A percentile compares a stretch with the other conserved stretches of the same genome.
phyloP scores from a whole-genome alignment of 2,113 vertebrate species.

The Brachirus orientalis region DNA sequence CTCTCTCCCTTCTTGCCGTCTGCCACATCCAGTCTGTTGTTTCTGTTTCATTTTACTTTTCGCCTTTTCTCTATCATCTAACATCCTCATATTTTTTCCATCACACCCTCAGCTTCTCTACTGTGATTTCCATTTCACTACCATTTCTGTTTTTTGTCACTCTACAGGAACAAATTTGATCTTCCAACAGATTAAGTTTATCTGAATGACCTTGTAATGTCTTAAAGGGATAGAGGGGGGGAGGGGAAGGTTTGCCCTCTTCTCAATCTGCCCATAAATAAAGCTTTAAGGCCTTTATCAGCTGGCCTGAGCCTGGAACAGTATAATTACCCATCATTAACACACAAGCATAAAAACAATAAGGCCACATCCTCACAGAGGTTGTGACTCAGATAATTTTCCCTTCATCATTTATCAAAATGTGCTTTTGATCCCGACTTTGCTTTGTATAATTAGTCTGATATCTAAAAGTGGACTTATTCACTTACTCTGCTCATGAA shows the following conservation, averaged over 20 bases:
- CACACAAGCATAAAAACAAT: conserved; percentile 23
- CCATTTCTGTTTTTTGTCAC: conserved; percentile 16
- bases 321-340: conserved; percentile 32
- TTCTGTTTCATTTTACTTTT: not conserved
- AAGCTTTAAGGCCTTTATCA: conserved; percentile 33
- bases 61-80: not conserved
- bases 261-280: conserved; percentile 23
- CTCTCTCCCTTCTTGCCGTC: conserved; percentile 19
- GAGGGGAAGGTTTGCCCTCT: not conserved
- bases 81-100: conserved; percentile 26
- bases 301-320: conserved; percentile 18
- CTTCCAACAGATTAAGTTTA: conserved; percentile 68
- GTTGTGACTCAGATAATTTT: conserved; percentile 42
- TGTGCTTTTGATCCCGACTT: conserved; percentile 61
- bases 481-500: not conserved
- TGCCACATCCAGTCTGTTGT: conserved; percentile 12
- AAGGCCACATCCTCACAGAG: conserved; percentile 10
- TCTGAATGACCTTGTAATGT: conserved; percentile 69
- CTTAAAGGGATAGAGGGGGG: not conserved
- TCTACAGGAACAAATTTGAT: conserved; percentile 72
- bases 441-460: conserved; percentile 53
- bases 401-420: conserved; percentile 20
- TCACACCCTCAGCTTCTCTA: conserved; percentile 8
- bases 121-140: conserved; percentile 35
- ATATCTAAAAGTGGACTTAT: conserved; percentile 68